phyloP scores from a whole-genome alignment of 2,113 vertebrate genomes.

The Rhea pennata region DNA sequence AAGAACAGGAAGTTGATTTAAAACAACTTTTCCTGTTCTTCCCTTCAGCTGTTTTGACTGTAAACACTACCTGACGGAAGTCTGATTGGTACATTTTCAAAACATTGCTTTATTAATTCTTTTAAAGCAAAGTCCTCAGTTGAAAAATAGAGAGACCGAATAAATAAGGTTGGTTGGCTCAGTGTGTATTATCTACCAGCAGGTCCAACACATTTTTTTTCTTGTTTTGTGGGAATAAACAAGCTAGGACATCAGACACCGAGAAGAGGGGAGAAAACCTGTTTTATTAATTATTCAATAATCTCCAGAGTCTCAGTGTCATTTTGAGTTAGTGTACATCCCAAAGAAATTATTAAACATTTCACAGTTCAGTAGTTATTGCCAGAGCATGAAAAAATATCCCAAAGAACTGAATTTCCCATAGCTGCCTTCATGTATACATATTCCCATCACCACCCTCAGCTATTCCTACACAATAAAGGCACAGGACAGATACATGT shows the following conservation, averaged over 20 bases:
- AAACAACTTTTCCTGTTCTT: neutral
- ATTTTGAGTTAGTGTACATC: neutral
- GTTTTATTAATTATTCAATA: neutral
- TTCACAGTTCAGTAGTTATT: neutral
- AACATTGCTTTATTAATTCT: neutral
- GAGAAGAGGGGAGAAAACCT: neutral
- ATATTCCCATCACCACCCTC: rapidly evolving
- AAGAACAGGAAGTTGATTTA: neutral
- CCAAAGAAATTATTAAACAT: neutral
- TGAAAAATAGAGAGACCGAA: neutral
- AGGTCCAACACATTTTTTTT: neutral
- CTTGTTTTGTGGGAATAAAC: neutral
- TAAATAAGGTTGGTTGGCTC: neutral
- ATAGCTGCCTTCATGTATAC: neutral
- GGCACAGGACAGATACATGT: rapidly evolving
- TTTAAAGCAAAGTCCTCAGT: neutral
- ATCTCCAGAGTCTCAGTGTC: neutral
- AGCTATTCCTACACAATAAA: neutral
- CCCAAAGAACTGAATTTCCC: neutral
- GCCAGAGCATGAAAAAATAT: neutral
- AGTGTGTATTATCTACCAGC: neutral
- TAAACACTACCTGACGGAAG: neutral
- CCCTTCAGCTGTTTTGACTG: neutral
- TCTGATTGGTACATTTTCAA: neutral
- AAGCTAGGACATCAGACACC: neutral